Conservation (phyloP, 2,797 vertebrate genomes). For the Thaleichthys pacificus region DNA sequence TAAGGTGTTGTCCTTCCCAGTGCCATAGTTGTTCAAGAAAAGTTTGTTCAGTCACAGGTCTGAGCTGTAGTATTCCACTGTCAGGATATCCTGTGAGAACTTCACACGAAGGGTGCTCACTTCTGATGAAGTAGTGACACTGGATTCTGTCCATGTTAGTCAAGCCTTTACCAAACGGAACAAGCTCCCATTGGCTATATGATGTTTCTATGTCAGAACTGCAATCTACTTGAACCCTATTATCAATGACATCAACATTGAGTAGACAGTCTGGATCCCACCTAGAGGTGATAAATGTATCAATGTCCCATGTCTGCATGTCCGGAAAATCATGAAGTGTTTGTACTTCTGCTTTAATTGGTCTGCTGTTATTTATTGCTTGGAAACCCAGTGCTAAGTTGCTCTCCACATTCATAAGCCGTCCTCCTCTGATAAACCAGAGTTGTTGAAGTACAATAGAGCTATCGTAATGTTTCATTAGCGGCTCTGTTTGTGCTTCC, state of each 20-base stretch:
- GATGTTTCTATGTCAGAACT: not conserved
- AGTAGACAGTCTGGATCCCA: conserved; percentile 1
- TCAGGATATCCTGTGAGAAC: conserved; percentile 24
- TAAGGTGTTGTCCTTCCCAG: conserved; percentile 14
- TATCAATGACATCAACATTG: not conserved
- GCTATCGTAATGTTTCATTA: conserved; percentile 1
- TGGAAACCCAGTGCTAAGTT: conserved; percentile 9
- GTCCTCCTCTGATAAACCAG: conserved; percentile 11
- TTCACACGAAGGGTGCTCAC: conserved; percentile 7
- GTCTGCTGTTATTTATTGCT: not conserved
- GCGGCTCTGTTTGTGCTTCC: not conserved
- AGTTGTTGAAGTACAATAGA: conserved; percentile 10
- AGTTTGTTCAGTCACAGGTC: not conserved
- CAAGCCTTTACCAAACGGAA: conserved; percentile 20
- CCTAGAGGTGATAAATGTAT: not conserved
- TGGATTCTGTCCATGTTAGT: conserved; percentile 7
- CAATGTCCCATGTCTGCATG: conserved; percentile 16
- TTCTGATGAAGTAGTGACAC: conserved; percentile 25
- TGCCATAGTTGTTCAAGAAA: conserved; percentile 14
- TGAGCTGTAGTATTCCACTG: not conserved
- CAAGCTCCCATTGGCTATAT: conserved; percentile 9
- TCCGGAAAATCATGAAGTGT: conserved; percentile 4
- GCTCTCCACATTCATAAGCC: conserved; percentile 16
- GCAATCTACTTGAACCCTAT: conserved; percentile 3
- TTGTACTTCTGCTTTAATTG: not conserved